Evolutionary conservation across 2,113 vertebrate species (phyloP).

Genomic region (human (Homo sapiens)): DNA sequence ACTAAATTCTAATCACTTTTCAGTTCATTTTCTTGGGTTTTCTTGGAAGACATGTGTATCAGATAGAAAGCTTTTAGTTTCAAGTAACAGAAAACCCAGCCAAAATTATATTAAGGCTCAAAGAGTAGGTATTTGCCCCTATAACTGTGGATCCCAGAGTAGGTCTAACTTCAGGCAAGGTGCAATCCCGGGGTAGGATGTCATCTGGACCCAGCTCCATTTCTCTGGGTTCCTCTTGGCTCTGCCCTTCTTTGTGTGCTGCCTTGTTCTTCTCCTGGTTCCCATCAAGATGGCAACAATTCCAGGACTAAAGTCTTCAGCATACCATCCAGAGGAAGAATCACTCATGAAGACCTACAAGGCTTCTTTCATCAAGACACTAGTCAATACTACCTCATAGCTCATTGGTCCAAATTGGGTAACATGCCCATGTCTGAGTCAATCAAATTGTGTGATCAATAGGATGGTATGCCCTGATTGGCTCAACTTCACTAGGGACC

Average conservation of each 20-base stretch:
- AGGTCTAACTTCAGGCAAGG: background rate
- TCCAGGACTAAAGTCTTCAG: background rate
- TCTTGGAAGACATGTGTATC: conserved; percentile 1
- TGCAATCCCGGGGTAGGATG: background rate
- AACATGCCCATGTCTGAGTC: background rate
- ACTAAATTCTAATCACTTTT: background rate
- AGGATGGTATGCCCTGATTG: background rate
- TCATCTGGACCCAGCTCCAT: background rate
- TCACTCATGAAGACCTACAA: background rate
- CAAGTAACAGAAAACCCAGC: conserved; percentile 1
- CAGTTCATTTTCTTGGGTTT: conserved; percentile 3
- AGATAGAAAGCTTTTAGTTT: background rate
- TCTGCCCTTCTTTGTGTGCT: background rate
- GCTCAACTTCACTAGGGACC: background rate
- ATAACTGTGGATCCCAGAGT: background rate
- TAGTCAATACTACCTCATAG: background rate
- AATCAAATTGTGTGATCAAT: background rate
- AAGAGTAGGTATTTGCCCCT: background rate
- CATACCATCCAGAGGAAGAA: background rate
- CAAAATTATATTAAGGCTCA: background rate
- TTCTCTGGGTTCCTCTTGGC: background rate
- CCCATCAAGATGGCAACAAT: background rate
- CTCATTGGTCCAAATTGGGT: background rate
- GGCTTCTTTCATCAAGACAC: background rate
- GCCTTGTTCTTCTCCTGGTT: background rate